Percentiles rank a stretch among this genome's conserved stretches.
These are phyloP conservation scores for Callionymus lyra DNA, from an alignment of 2,113 vertebrate genomes.

Conservation along the genomic window DNA sequence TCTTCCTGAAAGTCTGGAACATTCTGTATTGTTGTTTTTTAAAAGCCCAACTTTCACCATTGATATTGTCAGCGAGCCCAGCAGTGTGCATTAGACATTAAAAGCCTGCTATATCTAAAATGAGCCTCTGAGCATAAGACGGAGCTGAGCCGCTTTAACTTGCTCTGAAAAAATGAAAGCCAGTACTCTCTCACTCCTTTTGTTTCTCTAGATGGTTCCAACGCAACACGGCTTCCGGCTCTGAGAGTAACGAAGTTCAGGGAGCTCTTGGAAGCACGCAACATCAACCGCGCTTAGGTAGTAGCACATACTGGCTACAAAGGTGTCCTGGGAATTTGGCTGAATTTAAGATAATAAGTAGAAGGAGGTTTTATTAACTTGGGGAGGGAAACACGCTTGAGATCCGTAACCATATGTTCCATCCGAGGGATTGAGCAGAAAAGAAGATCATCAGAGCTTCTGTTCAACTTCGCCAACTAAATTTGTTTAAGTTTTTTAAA, in stretches of 20 bases:
- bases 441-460: not conserved
- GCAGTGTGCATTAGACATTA: conserved; percentile 58
- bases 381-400: conserved; percentile 25
- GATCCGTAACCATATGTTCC: not conserved
- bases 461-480: too few species aligned
- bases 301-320: conserved; percentile 49
- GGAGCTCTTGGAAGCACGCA: conserved; percentile 54
- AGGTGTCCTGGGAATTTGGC: conserved; percentile 55
- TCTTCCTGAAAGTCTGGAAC: conserved; percentile 22
- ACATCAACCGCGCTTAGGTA: conserved; percentile 62
- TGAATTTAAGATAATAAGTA: conserved; percentile 57
- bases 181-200: conserved; percentile 54
- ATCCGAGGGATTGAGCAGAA: not conserved
- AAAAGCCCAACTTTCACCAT: conserved; percentile 43
- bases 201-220: conserved; percentile 58
- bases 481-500: too few species aligned
- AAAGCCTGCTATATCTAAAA: conserved; percentile 57
- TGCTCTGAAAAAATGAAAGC: conserved; percentile 57
- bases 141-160: conserved; percentile 54
- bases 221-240: conserved; percentile 50
- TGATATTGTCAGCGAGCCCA: conserved; percentile 45
- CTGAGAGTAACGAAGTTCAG: conserved; percentile 61
- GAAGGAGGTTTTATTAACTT: conserved; percentile 48
- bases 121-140: conserved; percentile 61
- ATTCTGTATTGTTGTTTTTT: conserved; percentile 40